A percentile compares a stretch with the other conserved stretches of the same genome.
Evolutionary conservation across 2,888 invertebrate genomes (phyloP).

Genomic region (Agriopis aurantiaria): DNA sequence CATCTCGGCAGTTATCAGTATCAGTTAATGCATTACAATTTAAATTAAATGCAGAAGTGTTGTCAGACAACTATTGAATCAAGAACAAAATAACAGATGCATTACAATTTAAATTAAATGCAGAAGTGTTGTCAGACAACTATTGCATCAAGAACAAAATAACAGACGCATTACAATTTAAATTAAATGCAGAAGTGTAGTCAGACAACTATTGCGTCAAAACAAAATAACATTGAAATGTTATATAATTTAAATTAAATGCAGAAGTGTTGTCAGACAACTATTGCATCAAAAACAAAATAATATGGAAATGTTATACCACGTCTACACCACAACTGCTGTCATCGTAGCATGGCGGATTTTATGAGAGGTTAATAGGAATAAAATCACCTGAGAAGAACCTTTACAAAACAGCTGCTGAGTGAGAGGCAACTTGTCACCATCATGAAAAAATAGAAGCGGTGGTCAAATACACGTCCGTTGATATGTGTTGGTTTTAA

Average conservation of each 20-base stretch:
- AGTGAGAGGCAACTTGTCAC: neutral
- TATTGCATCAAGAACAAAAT: conserved; percentile 12
- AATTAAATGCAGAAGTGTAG: conserved; percentile 31
- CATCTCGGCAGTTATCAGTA: conserved; percentile 16
- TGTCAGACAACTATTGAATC: conserved; percentile 21
- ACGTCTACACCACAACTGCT: conserved; percentile 8
- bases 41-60: conserved; percentile 29
- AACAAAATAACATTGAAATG: conserved; percentile 9
- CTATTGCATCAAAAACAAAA: conserved; percentile 22
- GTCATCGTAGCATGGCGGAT: conserved; percentile 44
- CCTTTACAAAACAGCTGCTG: neutral
- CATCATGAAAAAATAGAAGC: neutral
- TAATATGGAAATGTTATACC: conserved; percentile 42
- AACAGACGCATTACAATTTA: conserved; percentile 22
- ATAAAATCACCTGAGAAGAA: conserved; percentile 1
- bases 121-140: conserved; percentile 28
- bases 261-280: conserved; percentile 28
- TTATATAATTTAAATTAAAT: conserved; percentile 26
- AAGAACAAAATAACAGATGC: conserved; percentile 15
- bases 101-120: conserved; percentile 20
- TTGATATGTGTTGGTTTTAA: neutral
- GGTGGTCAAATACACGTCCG: neutral
- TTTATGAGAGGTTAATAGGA: conserved; percentile 40
- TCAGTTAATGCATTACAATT: conserved; percentile 40
- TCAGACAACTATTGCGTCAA: conserved; percentile 10